Conservation (phyloP, 2,797 vertebrate species). For the Rousettus madagascariensis region DNA sequence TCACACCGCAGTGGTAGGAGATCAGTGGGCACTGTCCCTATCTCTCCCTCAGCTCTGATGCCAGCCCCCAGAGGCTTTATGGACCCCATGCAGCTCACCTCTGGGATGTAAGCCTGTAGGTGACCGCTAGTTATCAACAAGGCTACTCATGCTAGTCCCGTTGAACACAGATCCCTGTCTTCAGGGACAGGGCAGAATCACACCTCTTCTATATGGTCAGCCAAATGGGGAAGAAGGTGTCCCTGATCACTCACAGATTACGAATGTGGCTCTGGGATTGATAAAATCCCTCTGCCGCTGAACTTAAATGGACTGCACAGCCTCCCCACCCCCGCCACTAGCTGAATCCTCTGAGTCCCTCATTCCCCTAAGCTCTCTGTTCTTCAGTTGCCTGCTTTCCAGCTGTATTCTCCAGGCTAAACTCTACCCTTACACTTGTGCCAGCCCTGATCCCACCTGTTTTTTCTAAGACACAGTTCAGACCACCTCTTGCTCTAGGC, state of each 20-base stretch:
- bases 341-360: too few relatives aligned
- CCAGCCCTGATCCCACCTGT: neutral
- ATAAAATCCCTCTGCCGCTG: neutral
- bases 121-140: neutral
- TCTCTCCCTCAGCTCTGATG: neutral
- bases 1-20: neutral
- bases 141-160: neutral
- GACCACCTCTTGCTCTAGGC: neutral
- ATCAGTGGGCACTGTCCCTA: neutral
- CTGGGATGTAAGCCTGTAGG: neutral
- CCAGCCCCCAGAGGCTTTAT: neutral
- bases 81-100: too few relatives aligned
- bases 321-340: neutral
- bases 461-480: neutral
- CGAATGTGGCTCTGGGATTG: neutral
- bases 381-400: neutral
- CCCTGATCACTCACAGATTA: neutral
- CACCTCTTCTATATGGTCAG: neutral
- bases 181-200: neutral
- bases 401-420: neutral
- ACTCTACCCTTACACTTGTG: neutral
- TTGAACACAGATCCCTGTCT: too few relatives aligned
- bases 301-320: neutral
- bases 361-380: neutral
- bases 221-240: too few relatives aligned